phyloP scores from a whole-genome alignment of 2,113 vertebrate genomes.

The Chloropsis cyanopogon region DNA sequence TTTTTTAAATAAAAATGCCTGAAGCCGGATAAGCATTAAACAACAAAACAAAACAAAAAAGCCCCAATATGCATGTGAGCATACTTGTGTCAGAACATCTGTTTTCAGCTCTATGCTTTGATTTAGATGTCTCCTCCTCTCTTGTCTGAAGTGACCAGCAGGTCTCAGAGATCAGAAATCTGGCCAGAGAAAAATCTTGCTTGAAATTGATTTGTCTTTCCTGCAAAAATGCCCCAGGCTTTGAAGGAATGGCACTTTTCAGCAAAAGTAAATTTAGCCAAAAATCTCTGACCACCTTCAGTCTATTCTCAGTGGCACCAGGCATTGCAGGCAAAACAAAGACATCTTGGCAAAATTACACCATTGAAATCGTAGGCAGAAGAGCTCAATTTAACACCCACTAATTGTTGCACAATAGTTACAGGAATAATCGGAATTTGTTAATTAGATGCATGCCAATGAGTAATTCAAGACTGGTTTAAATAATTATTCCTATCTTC shows the following conservation, averaged over 20 bases:
- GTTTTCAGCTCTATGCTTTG: not conserved
- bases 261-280: slow-evolving; percentile 27
- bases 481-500: slow-evolving; percentile 66
- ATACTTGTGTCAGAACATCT: slow-evolving; percentile 20
- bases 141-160: slow-evolving; percentile 20
- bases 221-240: not conserved
- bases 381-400: slow-evolving; percentile 64
- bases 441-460: slow-evolving; percentile 64
- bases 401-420: slow-evolving; percentile 70
- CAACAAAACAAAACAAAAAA: not conserved
- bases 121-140: not conserved
- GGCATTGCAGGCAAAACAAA: slow-evolving; percentile 30
- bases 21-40: not conserved
- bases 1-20: not conserved
- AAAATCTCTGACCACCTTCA: slow-evolving; percentile 27
- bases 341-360: slow-evolving; percentile 57
- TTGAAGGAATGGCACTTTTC: not conserved
- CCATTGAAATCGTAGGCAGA: slow-evolving; percentile 59
- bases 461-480: slow-evolving; percentile 59
- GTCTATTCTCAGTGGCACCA: slow-evolving; percentile 15
- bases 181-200: not conserved
- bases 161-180: not conserved
- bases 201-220: not conserved
- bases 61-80: not conserved
- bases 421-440: slow-evolving; percentile 67